Conservation (phyloP, 2,113 vertebrate species). For the Dicrurus megarhynchus region DNA sequence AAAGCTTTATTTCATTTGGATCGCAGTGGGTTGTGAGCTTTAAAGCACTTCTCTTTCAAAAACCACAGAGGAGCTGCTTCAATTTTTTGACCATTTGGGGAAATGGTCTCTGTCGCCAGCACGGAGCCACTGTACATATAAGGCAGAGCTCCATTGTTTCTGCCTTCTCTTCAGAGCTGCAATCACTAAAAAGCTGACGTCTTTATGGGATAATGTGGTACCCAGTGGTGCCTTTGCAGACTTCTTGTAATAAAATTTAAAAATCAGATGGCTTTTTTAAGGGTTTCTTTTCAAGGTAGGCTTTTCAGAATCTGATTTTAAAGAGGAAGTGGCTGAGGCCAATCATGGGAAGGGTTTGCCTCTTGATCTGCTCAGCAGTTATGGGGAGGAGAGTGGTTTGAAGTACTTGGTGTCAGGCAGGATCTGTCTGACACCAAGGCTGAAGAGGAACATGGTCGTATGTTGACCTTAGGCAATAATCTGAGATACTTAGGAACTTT, state of each 20-base stretch:
- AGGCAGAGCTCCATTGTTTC: constrained; percentile 31
- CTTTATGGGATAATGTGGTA: constrained; percentile 6
- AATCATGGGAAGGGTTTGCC: not conserved
- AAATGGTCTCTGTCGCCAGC: constrained; percentile 7
- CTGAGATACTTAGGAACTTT: not conserved
- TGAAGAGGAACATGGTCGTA: accelerated
- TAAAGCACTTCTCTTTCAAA: constrained; percentile 2
- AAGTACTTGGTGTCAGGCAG: not conserved
- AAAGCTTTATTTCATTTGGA: not conserved
- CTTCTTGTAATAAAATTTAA: not conserved
- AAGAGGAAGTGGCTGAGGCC: constrained; percentile 43
- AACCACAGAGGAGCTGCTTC: constrained; percentile 29
- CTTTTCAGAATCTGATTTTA: not conserved
- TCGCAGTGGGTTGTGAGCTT: not conserved
- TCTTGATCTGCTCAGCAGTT: not conserved
- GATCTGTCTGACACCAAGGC: not conserved
- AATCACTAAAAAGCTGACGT: not conserved
- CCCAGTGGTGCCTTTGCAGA: not conserved
- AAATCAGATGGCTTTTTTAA: not conserved
- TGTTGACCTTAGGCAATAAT: not conserved
- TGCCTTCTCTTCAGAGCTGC: not conserved
- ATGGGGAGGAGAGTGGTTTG: not conserved
- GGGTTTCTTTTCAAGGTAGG: not conserved
- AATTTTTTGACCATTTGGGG: constrained; percentile 73
- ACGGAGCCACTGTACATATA: constrained; percentile 31